phyloP scores from a whole-genome alignment of 2,113 vertebrate genomes.

The Chiloscyllium plagiosum region DNA sequence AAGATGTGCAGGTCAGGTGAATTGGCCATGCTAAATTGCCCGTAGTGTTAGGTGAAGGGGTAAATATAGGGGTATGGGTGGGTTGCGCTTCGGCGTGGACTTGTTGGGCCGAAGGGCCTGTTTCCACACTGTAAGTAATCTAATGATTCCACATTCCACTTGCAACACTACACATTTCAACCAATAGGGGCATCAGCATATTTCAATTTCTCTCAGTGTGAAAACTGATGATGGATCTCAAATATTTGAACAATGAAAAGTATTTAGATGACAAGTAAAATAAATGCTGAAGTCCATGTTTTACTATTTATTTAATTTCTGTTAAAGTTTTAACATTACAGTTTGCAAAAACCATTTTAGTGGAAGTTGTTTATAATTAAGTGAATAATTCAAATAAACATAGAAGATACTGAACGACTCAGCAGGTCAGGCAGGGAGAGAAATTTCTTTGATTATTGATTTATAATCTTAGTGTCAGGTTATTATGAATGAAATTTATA shows the following conservation, averaged over 20 bases:
- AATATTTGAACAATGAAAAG: background rate
- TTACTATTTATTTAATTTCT: background rate
- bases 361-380: background rate
- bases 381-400: background rate
- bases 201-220: background rate
- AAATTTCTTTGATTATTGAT: background rate
- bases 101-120: too few relatives aligned
- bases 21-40: too few relatives aligned
- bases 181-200: background rate
- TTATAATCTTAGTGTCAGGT: background rate
- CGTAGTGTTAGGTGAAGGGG: too few relatives aligned
- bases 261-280: background rate
- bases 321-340: background rate
- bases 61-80: too few relatives aligned
- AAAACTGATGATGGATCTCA: background rate
- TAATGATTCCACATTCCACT: background rate
- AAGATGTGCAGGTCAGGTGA: too few relatives aligned
- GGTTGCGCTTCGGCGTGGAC: too few relatives aligned
- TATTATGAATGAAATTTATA: background rate
- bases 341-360: background rate
- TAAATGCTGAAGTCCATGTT: background rate
- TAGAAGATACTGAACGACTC: background rate
- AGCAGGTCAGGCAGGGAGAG: background rate
- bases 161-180: background rate
- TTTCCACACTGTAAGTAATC: too few relatives aligned